Evolutionary conservation across 2,888 invertebrate genomes (phyloP).

Genomic region (Acrobasis repandana): DNA sequence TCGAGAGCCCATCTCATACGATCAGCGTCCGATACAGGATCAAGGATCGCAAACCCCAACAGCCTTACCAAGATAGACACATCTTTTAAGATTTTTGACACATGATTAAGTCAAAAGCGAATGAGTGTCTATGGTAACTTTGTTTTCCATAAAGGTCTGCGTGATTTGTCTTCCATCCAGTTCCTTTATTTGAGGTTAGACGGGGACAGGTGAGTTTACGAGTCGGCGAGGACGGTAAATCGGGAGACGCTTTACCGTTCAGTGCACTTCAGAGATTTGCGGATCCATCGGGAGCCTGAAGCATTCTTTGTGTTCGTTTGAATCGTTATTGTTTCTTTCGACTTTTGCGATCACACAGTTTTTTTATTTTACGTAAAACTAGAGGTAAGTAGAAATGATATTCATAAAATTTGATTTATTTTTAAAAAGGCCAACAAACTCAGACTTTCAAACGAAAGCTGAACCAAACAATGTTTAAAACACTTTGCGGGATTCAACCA

Average conservation of each 20-base stretch:
- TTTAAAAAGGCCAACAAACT: no score
- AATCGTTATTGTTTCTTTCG: slow-evolving; percentile 24
- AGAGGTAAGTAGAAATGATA: no score
- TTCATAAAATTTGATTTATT: no score
- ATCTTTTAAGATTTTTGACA: no score
- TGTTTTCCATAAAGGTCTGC: slow-evolving; percentile 32
- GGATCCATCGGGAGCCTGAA: slow-evolving; percentile 40
- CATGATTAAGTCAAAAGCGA: background rate
- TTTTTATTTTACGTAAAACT: no score
- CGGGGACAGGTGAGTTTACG: slow-evolving; percentile 51
- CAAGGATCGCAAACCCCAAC: background rate
- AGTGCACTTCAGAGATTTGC: slow-evolving; percentile 54
- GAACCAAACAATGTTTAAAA: no score
- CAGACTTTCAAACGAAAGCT: no score
- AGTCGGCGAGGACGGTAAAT: slow-evolving; percentile 49
- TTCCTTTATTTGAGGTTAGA: slow-evolving; percentile 36
- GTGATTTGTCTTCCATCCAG: slow-evolving; percentile 42
- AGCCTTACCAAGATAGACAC: background rate
- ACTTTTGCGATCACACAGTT: no score
- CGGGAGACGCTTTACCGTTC: slow-evolving; percentile 59
- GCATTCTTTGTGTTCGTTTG: slow-evolving; percentile 37
- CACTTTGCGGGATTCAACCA: no score
- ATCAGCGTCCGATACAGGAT: no score
- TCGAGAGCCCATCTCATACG: no score
- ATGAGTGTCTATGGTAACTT: slow-evolving; percentile 29